Evolutionary conservation across 2,797 vertebrate species (phyloP).

Genomic region (Centropyge bicolor): DNA sequence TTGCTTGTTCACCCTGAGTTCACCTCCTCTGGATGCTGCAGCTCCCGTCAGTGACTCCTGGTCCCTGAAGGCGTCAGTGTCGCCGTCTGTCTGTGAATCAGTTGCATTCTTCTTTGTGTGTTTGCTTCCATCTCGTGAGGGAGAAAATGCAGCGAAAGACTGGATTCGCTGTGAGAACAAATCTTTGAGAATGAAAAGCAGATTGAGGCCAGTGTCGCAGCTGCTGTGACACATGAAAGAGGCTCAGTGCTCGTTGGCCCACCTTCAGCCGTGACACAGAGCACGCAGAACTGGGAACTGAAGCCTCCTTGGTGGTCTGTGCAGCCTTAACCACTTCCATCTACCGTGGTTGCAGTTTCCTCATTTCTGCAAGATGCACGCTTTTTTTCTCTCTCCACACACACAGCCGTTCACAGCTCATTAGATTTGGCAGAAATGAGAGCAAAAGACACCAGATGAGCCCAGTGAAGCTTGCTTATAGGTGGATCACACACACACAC

Average conservation of each 20-base stretch:
- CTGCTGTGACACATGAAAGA: slow-evolving; percentile 4
- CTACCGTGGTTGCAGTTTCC: slow-evolving; percentile 44
- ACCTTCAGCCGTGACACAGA: slow-evolving; percentile 20
- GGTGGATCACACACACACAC: neutral
- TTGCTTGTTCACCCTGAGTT: slow-evolving; percentile 20
- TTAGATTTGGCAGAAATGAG: slow-evolving; percentile 22
- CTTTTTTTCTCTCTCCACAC: neutral
- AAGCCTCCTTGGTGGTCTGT: slow-evolving; percentile 35
- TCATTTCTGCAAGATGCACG: slow-evolving; percentile 24
- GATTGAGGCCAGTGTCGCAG: slow-evolving; percentile 13
- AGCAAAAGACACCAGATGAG: slow-evolving; percentile 15
- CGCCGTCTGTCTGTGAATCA: slow-evolving; percentile 21
- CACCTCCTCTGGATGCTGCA: slow-evolving; percentile 40
- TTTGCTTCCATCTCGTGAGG: neutral
- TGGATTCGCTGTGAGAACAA: neutral
- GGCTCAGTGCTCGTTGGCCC: neutral
- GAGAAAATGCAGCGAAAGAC: neutral
- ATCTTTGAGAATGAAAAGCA: neutral
- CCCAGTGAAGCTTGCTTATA: neutral
- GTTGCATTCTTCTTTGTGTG: slow-evolving; percentile 8
- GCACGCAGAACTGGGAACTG: slow-evolving; percentile 7
- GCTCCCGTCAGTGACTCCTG: neutral
- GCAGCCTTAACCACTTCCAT: slow-evolving; percentile 62
- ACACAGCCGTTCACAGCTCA: neutral
- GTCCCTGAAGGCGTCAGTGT: neutral